Evolutionary conservation across 2,113 vertebrate species (phyloP).

Genomic region (Piaya cayana): DNA sequence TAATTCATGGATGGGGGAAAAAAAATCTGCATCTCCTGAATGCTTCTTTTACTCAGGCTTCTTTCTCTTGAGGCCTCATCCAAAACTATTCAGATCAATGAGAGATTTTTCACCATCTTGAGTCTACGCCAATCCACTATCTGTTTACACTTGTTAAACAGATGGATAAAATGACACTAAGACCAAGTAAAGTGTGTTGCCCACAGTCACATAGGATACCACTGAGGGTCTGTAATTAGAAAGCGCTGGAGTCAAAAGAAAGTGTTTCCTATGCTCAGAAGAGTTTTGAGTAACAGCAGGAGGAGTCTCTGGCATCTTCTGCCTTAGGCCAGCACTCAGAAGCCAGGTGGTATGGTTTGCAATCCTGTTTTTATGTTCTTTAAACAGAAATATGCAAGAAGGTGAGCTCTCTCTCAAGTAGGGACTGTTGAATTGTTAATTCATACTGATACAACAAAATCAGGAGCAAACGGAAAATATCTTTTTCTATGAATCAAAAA

Average conservation of each 20-base stretch:
- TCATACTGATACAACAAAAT: not conserved
- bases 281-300: not conserved
- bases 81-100: conserved; percentile 26
- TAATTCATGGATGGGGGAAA: not conserved
- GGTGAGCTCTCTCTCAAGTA: not conserved
- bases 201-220: not conserved
- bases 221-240: not conserved
- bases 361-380: not conserved
- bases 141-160: not conserved
- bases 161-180: not conserved
- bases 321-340: not conserved
- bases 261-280: not conserved
- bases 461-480: not conserved
- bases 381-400: not conserved
- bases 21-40: conserved; percentile 18
- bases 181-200: not conserved
- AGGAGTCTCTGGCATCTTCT: not conserved
- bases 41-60: conserved; percentile 34
- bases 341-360: not conserved
- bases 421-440: not conserved
- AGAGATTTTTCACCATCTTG: conserved; percentile 1
- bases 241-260: not conserved
- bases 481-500: not conserved
- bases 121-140: not conserved
- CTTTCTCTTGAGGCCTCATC: conserved; percentile 20